Conservation (phyloP, 2,888 invertebrate genomes). For the Teleiodes luculella region DNA sequence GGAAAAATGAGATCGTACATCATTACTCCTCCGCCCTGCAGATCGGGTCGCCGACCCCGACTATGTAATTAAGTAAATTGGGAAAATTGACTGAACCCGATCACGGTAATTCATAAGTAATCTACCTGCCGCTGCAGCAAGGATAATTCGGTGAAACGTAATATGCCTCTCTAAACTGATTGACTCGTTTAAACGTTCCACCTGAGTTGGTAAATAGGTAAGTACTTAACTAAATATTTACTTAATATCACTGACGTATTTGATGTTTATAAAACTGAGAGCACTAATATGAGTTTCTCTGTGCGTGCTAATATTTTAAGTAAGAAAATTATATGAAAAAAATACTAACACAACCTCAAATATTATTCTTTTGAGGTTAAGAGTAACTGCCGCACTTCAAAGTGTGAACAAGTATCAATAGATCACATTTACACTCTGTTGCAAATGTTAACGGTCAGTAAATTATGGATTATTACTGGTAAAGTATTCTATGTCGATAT, state of each 20-base stretch:
- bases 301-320: too few relatives aligned
- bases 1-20: conserved; percentile 13
- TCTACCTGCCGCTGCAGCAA: not conserved
- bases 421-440: conserved; percentile 30
- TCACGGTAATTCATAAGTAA: conserved; percentile 23
- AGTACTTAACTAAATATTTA: too few relatives aligned
- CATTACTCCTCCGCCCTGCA: conserved; percentile 18
- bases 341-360: not conserved
- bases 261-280: too few relatives aligned
- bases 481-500: conserved; percentile 45
- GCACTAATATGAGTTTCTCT: too few relatives aligned
- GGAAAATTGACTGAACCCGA: conserved; percentile 37
- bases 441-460: conserved; percentile 28
- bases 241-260: too few relatives aligned
- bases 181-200: too few relatives aligned
- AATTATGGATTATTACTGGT: conserved; percentile 32
- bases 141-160: not conserved
- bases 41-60: conserved; percentile 30
- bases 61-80: conserved; percentile 38
- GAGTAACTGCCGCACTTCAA: conserved; percentile 32
- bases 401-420: conserved; percentile 29
- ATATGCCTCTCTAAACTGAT: not conserved
- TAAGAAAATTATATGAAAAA: not conserved
- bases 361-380: not conserved
- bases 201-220: too few relatives aligned